phyloP scores from a whole-genome alignment of 2,888 invertebrate genomes.

The Nomada ferruginata region DNA sequence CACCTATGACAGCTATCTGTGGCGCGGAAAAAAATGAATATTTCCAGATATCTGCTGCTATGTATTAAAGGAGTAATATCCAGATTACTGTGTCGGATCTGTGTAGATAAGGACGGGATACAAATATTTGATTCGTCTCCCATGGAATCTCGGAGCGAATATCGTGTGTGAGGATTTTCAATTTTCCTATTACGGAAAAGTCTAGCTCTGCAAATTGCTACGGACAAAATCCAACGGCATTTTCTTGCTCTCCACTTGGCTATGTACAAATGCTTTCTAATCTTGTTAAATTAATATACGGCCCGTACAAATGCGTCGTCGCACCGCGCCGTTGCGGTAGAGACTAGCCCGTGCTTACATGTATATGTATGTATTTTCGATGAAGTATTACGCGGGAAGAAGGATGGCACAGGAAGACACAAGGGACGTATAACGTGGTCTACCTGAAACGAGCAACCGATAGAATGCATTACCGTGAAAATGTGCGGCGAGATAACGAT shows the following conservation, averaged over 20 bases:
- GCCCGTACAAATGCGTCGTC: conserved; percentile 2
- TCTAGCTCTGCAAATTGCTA: no score
- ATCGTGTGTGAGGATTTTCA: background rate
- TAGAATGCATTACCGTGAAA: conserved; percentile 18
- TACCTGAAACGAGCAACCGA: conserved; percentile 1
- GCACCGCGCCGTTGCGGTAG: background rate
- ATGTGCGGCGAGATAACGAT: conserved; percentile 34
- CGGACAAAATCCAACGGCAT: background rate
- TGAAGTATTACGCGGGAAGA: conserved; percentile 43
- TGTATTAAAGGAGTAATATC: background rate
- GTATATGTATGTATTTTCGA: conserved; percentile 1
- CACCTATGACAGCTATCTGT: conserved; percentile 15
- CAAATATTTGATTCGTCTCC: background rate
- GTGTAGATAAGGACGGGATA: background rate
- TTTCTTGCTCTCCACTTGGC: conserved; percentile 1
- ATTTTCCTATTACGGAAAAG: background rate
- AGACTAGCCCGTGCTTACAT: background rate
- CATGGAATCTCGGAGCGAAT: background rate
- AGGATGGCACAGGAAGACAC: background rate
- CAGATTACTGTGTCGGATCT: background rate
- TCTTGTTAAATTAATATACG: conserved; percentile 45
- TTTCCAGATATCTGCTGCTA: background rate
- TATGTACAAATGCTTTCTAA: conserved; percentile 38
- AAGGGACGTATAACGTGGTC: background rate
- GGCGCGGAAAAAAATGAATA: background rate